Percentiles rank a stretch among this genome's conserved stretches.
Conservation (phyloP, 2,888 invertebrate genomes). For the Rugalucina vietnamica region DNA sequence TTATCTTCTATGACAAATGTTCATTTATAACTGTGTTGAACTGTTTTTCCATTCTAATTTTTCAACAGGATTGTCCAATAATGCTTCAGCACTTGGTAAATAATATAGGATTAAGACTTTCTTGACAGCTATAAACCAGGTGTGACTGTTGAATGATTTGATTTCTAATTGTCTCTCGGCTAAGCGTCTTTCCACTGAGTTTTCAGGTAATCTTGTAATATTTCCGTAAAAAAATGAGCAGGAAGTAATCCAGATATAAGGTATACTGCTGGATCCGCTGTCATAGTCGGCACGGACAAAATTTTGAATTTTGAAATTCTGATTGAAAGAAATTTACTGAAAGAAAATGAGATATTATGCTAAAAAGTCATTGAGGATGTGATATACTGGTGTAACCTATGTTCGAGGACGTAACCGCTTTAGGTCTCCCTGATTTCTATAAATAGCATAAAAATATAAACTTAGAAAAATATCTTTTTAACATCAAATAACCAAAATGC, state of each 20-base stretch:
- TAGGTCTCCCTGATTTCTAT: no score
- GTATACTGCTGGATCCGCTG: conserved; percentile 26
- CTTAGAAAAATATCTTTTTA: no score
- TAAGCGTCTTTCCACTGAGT: neutral
- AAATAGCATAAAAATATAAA: no score
- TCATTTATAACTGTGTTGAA: neutral
- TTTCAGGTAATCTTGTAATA: neutral
- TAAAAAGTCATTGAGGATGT: no score
- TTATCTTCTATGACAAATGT: neutral
- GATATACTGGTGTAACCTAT: no score
- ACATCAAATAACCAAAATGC: no score
- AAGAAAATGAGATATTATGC: no score
- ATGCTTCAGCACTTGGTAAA: neutral
- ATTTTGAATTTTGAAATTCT: no score
- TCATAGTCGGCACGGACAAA: conserved; percentile 11
- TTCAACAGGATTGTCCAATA: neutral
- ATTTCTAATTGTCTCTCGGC: conserved; percentile 13
- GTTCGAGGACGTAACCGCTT: no score
- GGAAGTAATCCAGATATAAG: conserved; percentile 29
- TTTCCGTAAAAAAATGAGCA: conserved; percentile 21
- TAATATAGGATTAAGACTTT: neutral
- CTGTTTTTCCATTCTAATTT: neutral
- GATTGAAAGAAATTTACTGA: no score
- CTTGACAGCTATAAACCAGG: conserved; percentile 30
- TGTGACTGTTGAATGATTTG: conserved; percentile 5